Conservation (phyloP, 2,888 invertebrate species). For the Argyresthia albistria region DNA sequence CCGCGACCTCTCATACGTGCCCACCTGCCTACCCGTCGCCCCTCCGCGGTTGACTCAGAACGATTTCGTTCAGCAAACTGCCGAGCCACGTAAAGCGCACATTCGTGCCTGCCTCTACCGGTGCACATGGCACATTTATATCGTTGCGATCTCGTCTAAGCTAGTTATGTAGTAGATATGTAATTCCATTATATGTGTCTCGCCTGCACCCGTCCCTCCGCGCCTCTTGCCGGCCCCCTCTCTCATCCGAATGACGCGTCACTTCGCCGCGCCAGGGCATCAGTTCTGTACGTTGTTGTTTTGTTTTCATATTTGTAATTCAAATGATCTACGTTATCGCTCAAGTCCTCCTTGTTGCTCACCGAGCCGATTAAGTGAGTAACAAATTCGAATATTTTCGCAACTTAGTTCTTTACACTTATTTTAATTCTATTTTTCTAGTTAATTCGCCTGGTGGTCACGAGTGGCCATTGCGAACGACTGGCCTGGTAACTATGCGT, state of each 20-base stretch:
- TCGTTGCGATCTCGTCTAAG: slow-evolving; percentile 44
- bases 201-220: slow-evolving; percentile 53
- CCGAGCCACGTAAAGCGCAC: neutral
- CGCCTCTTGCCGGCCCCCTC: slow-evolving; percentile 29
- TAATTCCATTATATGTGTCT: slow-evolving; percentile 60
- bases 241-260: slow-evolving; percentile 51
- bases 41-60: neutral
- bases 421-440: neutral
- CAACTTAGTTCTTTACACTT: neutral
- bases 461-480: neutral
- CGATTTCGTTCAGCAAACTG: neutral
- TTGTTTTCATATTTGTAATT: slow-evolving; percentile 49
- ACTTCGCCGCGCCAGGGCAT: slow-evolving; percentile 52
- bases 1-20: neutral
- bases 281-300: slow-evolving; percentile 45
- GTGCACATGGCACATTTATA: slow-evolving; percentile 21
- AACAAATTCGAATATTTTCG: slow-evolving; percentile 6
- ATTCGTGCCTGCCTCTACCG: neutral
- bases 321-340: slow-evolving; percentile 44
- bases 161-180: slow-evolving; percentile 53
- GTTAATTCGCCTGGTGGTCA: neutral
- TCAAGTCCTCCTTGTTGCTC: slow-evolving; percentile 31
- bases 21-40: neutral
- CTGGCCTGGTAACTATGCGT: neutral
- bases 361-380: slow-evolving; percentile 22